phyloP scores from a whole-genome alignment of 2,113 vertebrate genomes.

The Turnix velox region DNA sequence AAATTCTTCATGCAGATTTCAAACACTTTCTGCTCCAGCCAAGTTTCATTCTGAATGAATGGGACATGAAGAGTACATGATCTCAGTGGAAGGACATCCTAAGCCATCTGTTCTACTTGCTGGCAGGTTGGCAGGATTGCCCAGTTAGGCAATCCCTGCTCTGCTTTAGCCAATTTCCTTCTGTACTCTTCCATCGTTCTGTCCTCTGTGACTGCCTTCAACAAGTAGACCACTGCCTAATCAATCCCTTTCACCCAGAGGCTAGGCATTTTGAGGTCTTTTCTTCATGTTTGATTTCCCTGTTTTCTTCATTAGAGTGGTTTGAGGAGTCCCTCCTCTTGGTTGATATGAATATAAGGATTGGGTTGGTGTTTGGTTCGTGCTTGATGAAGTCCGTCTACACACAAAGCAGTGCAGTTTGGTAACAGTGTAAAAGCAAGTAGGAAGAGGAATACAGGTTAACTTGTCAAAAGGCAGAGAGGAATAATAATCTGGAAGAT shows the following conservation, averaged over 20 bases:
- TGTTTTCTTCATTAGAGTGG: background rate
- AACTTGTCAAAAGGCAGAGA: background rate
- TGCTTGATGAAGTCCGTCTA: background rate
- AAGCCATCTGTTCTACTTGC: background rate
- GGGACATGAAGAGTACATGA: background rate
- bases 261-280: background rate
- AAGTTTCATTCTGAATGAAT: constrained; percentile 25
- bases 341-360: background rate
- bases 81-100: constrained; percentile 16
- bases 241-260: background rate
- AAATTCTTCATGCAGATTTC: background rate
- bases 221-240: background rate
- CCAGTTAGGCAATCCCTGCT: background rate
- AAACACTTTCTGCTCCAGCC: background rate
- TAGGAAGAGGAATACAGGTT: background rate
- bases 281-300: background rate
- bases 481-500: background rate
- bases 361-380: background rate
- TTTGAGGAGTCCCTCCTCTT: background rate
- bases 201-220: background rate
- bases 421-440: background rate
- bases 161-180: background rate
- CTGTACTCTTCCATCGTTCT: background rate
- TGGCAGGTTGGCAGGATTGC: background rate
- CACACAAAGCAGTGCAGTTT: background rate